Conservation (phyloP, 2,797 vertebrate species). For the Lutjanus argentimaculatus region DNA sequence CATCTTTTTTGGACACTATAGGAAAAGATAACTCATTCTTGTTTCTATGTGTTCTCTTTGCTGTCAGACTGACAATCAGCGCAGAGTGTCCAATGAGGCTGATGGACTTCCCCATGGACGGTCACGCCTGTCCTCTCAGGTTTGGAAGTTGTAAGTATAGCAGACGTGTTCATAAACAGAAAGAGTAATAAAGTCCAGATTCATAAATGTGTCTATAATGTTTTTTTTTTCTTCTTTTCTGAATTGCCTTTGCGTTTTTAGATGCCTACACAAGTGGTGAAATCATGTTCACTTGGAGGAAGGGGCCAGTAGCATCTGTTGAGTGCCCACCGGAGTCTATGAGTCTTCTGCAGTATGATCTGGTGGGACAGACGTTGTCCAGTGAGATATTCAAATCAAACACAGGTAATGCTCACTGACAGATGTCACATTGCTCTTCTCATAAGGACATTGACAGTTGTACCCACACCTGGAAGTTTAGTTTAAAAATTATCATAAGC, state of each 20-base stretch:
- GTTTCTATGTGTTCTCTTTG: slow-evolving; percentile 22
- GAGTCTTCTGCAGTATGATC: slow-evolving; percentile 89
- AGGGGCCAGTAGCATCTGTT: slow-evolving; percentile 83
- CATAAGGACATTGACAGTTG: neutral
- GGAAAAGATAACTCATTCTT: neutral
- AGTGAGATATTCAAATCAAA: slow-evolving; percentile 84
- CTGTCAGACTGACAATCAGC: slow-evolving; percentile 85
- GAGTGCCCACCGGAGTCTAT: slow-evolving; percentile 88
- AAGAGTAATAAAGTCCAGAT: neutral
- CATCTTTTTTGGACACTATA: neutral
- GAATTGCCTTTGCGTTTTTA: slow-evolving; percentile 54
- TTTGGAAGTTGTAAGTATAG: slow-evolving; percentile 89
- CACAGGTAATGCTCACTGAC: slow-evolving; percentile 79
- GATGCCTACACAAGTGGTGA: slow-evolving; percentile 88
- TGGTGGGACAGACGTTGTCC: slow-evolving; percentile 84
- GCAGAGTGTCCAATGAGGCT: slow-evolving; percentile 88
- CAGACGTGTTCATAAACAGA: slow-evolving; percentile 4
- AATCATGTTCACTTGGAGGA: slow-evolving; percentile 88
- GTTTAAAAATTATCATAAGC: slow-evolving; percentile 13
- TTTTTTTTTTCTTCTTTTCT: neutral
- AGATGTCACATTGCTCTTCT: neutral
- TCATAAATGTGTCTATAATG: slow-evolving; percentile 5
- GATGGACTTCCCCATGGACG: slow-evolving; percentile 88
- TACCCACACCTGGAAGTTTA: neutral
- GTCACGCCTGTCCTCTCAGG: slow-evolving; percentile 87